Conservation (phyloP, 2,113 vertebrate species). For the Melierax canorus region DNA sequence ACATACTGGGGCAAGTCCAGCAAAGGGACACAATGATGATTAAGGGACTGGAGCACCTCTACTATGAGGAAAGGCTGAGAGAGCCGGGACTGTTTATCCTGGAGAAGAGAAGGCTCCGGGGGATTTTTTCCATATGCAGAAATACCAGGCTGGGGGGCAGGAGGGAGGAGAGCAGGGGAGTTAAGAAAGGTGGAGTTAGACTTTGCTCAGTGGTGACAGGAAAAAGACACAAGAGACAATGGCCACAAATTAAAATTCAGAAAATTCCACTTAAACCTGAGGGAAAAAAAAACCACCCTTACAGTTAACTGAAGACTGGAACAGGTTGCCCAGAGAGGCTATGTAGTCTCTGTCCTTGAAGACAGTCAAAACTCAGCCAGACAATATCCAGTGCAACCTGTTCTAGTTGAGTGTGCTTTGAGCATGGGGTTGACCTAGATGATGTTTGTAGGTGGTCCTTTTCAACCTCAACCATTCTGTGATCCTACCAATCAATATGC, state of each 20-base stretch:
- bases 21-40: not conserved
- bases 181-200: not conserved
- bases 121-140: not conserved
- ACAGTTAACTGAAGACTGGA: not conserved
- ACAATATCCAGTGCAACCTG: not conserved
- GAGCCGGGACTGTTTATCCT: not conserved
- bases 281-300: not conserved
- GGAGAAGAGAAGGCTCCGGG: not conserved
- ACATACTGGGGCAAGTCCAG: not conserved
- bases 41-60: not conserved
- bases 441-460: not conserved
- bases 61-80: not conserved
- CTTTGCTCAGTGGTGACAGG: not conserved
- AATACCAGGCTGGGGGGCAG: not conserved
- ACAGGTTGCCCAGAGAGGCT: not conserved
- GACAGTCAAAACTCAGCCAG: not conserved
- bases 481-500: not conserved
- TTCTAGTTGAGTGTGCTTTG: not conserved
- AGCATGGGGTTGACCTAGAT: not conserved
- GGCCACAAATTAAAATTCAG: not conserved
- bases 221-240: not conserved
- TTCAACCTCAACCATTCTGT: not conserved
- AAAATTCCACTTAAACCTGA: not conserved
- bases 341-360: not conserved
- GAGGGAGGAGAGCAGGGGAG: not conserved